phyloP scores from a whole-genome alignment of 2,113 vertebrate genomes.

The Bombycilla garrulus region DNA sequence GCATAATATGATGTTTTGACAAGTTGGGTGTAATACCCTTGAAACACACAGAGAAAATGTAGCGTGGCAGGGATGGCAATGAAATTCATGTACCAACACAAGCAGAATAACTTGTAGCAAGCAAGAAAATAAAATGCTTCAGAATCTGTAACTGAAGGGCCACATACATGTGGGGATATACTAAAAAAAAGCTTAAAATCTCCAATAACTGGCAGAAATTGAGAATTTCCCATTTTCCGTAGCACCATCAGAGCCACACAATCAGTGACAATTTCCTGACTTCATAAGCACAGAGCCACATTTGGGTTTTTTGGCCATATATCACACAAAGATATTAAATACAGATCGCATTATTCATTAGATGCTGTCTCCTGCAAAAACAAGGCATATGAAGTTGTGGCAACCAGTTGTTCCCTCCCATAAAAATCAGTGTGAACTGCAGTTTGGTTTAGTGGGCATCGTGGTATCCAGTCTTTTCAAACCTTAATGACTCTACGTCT shows the following conservation, averaged over 20 bases:
- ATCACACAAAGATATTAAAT: neutral
- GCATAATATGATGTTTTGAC: neutral
- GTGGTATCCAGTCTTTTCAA: neutral
- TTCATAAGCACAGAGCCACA: neutral
- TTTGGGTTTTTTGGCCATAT: fast-evolving
- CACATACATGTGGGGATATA: neutral
- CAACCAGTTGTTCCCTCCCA: neutral
- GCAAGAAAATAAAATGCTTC: neutral
- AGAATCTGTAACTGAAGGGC: neutral
- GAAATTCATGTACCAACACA: neutral
- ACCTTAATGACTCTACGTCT: neutral
- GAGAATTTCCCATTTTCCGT: neutral
- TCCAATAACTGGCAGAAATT: neutral
- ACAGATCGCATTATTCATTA: neutral
- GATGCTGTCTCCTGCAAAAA: neutral
- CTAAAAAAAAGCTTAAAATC: neutral
- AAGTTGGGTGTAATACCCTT: neutral
- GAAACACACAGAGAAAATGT: neutral
- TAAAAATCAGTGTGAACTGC: neutral
- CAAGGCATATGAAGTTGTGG: neutral
- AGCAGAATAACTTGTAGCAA: neutral
- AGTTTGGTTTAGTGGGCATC: neutral
- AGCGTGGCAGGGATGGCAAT: neutral
- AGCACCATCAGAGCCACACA: neutral
- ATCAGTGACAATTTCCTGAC: neutral